Percentiles rank a stretch among this genome's conserved stretches.
phyloP scores from a whole-genome alignment of 2,888 invertebrate genomes.

The Sepiola atlantica region DNA sequence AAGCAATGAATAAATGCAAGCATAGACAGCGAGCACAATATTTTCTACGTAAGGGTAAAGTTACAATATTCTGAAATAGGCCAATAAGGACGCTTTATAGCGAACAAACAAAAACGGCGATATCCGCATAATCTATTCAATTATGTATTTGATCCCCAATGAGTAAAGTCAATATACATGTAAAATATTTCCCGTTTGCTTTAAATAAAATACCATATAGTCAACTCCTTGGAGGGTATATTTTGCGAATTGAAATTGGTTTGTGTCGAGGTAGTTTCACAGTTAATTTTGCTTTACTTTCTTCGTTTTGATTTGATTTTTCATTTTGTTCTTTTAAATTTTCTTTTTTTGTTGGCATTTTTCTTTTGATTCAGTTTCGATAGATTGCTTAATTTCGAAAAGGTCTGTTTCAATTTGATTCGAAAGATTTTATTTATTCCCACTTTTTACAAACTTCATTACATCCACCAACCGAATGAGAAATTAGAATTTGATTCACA shows the following conservation, averaged over 20 bases:
- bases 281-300: not conserved
- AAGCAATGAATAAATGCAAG: not conserved
- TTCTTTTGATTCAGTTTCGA: not conserved
- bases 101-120: not conserved
- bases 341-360: not conserved
- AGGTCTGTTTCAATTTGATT: not conserved
- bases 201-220: slow-evolving; percentile 10
- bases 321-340: not conserved
- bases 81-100: not conserved
- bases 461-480: not conserved
- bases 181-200: not conserved
- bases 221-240: not conserved
- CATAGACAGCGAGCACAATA: not conserved
- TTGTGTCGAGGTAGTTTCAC: not conserved
- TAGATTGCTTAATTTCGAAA: not conserved
- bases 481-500: too few species aligned
- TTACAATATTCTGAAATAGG: not conserved
- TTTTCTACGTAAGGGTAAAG: not conserved
- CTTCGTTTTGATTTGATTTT: not conserved
- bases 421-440: not conserved
- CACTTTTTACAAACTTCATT: too few species aligned
- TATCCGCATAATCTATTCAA: slow-evolving; percentile 8
- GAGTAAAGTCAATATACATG: slow-evolving; percentile 13
- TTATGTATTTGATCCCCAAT: slow-evolving; percentile 32
- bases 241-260: not conserved